Evolutionary conservation across 1,140 invertebrate species (phyloP), one percentile per base, ranked within the genome.

Genomic region (Drosophila arawakana): DNA sequence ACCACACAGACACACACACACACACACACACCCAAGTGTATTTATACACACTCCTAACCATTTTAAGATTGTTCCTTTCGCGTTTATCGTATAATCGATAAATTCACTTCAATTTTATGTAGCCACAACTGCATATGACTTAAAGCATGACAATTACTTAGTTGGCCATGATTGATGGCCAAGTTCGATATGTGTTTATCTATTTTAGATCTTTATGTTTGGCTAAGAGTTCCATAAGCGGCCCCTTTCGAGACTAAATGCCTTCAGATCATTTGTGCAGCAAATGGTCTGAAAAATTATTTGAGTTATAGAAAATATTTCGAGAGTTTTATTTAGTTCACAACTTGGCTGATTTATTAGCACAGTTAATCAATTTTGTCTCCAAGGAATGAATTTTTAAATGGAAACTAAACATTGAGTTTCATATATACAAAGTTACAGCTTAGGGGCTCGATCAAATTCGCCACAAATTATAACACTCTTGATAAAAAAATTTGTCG

Each of bases 1-100:
- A 13, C 43, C 35, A 35, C 9, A 37, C 54, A 30, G 8, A 37
- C 39, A 44, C n/a, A 68, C 41, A 43, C 25, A 13, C 21, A 21
- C 39, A 39, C n/a, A 15, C 60, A n/a, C 10, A 65, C 44, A 46
- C 21, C 7, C 37, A 30, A 5, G 6, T 30, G 6, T 30, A 30
- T 30, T 30, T 30, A 30, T 30, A 54, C 7, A 18, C 49, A 62
- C 35, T 34, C 10, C 39, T 55, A 15, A 37, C 37, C 46, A 34
- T 44, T 35, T 44, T 68, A 60, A 35, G 57, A 68, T 49, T 35
- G 44, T 58, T 49, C 41, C 46, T 47, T 30, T 30, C 71, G 39
- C 63, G 43, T 47, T 49, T 46, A 13, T 66, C 7, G 5, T 47
- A 30, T 44, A 85, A 85, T 85, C 82, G 65, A 85, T 85, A 86